These are phyloP conservation scores for Coelinius sp. DNA, from an alignment of 2,888 invertebrate genomes.

Conservation along the genomic window DNA sequence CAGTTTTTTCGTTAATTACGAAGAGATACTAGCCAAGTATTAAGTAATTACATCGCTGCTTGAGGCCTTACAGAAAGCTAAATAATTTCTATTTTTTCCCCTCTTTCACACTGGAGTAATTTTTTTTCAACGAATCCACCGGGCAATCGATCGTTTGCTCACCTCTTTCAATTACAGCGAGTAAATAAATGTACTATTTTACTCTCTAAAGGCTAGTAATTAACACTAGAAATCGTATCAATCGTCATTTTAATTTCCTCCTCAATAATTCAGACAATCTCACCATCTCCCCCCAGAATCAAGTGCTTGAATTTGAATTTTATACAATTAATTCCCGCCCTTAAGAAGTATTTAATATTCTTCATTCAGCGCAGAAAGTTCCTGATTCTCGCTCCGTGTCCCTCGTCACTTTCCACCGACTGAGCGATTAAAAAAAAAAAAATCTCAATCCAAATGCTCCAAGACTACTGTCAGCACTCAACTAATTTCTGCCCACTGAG, in stretches of 20 bases:
- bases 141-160: constrained; percentile 13
- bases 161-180: neutral
- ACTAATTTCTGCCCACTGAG: constrained; percentile 15
- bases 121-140: constrained; percentile 29
- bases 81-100: constrained; percentile 22
- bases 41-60: neutral
- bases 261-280: neutral
- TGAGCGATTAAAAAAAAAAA: constrained; percentile 12
- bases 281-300: neutral
- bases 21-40: constrained; percentile 24
- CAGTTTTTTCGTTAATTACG: constrained; percentile 33
- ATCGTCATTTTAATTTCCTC: neutral
- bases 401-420: neutral
- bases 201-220: neutral
- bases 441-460: neutral
- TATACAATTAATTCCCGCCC: neutral
- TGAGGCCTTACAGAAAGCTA: constrained; percentile 16
- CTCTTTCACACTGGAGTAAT: constrained; percentile 33
- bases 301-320: neutral
- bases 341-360: neutral
- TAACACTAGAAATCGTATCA: neutral
- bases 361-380: neutral
- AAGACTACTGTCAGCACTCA: neutral
- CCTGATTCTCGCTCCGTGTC: neutral
- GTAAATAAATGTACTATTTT: neutral